phyloP scores from a whole-genome alignment of 2,797 vertebrate genomes.

The Argyrosomus regius region DNA sequence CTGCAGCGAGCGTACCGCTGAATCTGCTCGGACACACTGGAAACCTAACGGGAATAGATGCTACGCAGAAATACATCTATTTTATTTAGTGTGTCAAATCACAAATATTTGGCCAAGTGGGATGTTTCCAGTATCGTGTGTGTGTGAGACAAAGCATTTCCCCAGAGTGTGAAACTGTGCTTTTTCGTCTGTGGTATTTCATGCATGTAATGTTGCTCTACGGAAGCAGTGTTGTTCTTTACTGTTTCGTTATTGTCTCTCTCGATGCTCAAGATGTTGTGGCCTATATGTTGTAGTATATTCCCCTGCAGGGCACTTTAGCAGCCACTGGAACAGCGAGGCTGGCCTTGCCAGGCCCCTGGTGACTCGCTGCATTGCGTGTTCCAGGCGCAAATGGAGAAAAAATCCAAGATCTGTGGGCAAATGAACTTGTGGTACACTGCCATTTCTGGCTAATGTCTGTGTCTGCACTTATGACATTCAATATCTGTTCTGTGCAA shows the following conservation, averaged over 20 bases:
- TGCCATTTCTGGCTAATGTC: too few species aligned
- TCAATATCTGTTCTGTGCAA: too few species aligned
- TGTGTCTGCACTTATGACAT: too few species aligned
- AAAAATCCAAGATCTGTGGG: conserved; percentile 19
- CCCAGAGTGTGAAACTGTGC: not conserved
- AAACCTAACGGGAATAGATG: not conserved
- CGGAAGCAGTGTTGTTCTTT: not conserved
- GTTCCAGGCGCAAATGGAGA: conserved; percentile 17
- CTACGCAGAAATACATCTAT: not conserved
- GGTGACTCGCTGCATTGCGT: not conserved
- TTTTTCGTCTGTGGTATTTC: conserved; percentile 3
- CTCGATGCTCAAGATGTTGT: not conserved
- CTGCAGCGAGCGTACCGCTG: conserved; percentile 38
- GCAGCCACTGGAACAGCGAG: conserved; percentile 8
- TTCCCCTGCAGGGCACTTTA: conserved; percentile 48
- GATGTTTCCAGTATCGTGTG: not conserved
- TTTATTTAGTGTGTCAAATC: conserved; percentile 9
- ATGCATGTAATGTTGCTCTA: not conserved
- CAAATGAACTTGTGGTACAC: too few species aligned
- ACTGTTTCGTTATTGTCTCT: not conserved
- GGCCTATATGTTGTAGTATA: conserved; percentile 18
- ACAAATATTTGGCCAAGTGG: not conserved
- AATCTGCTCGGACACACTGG: conserved; percentile 34
- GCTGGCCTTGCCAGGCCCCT: not conserved
- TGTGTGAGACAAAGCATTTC: not conserved